Evolutionary conservation across 1,140 invertebrate genomes (phyloP).

Genomic region (Araneus ventricosus): DNA sequence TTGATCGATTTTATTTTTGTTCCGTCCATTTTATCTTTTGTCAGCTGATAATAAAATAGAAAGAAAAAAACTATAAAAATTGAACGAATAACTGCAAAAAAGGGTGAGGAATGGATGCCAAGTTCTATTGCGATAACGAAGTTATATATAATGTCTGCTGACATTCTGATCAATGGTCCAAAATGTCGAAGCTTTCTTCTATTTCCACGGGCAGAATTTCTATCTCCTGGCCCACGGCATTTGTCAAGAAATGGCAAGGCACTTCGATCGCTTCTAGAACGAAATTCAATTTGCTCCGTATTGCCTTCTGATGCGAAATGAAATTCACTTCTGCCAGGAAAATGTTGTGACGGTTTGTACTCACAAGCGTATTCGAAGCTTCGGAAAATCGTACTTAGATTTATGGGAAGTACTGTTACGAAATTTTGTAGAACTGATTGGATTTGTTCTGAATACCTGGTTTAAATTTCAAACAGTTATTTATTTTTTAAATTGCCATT

Average conservation of each 20-base stretch:
- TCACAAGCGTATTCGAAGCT: not conserved
- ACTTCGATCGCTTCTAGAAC: constrained; percentile 4
- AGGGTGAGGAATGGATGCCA: not conserved
- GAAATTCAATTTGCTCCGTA: constrained; percentile 2
- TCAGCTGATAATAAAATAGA: not conserved
- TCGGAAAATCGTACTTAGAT: not conserved
- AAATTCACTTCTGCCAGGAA: not conserved
- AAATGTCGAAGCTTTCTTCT: constrained; percentile 7
- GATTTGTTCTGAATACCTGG: too few relatives aligned
- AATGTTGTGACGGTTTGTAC: not conserved
- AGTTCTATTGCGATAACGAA: constrained; percentile 17
- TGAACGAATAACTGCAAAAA: not conserved
- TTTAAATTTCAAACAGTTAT: too few relatives aligned
- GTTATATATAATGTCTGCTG: not conserved
- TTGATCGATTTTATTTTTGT: not conserved
- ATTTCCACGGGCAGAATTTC: not conserved
- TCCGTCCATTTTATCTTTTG: not conserved
- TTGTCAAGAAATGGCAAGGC: constrained; percentile 14
- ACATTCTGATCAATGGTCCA: constrained; percentile 16
- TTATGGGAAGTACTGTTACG: too few relatives aligned
- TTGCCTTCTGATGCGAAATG: constrained; percentile 11
- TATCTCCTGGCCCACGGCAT: not conserved
- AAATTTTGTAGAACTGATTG: too few relatives aligned
- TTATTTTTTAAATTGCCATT: too few relatives aligned
- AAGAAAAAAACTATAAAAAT: not conserved